Base-by-base conservation (phyloP, 2,113 vertebrate species). In the Tichodroma muraria region DNA sequence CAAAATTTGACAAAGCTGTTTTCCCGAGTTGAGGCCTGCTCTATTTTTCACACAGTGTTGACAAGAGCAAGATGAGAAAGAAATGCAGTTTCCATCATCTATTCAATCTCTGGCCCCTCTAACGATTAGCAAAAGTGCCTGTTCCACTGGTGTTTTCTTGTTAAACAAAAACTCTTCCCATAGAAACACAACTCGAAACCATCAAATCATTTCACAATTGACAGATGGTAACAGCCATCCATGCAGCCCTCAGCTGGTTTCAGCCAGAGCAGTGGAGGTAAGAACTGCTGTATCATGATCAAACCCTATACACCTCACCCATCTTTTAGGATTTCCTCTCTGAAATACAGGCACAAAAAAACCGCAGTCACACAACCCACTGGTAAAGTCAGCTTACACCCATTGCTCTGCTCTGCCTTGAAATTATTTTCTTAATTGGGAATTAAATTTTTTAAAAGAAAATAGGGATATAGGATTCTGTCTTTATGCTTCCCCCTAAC, bases 41-140 rank as follows among this genome's bases (percentile, higher is more conserved):
- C 88, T 95, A 60, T 93, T 95, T 95, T 95, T 93, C 93, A 85
- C 0, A 0, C 42, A n/a, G 89, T 11, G 85, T 83, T 95, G 95
- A 95, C 91, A 93, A 90, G 82, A 85, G 37, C 79, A 83, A 93
- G 80, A 94, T 84, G 91, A 95, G 89, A 85, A 89, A 94, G 76
- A 95, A 88, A 86, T 88, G 82, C 76, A 17, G 60, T 91, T 91
- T 94, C 91, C 85, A 84, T 93, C 76, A 49, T 86, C 85, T 91
- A 56, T 88, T 93, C 91, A 88, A 28, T 85, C 76, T 54, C 85
- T 66, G 47, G 72, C 64, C 66, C 42, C 56, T 88, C 40, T 68
- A 75, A 90, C 1, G 4, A 90, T 91, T 78, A 94, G 61, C 47
- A 37, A 89, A 44, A 60, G 56, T 0, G 75, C 45, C 54, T 56